Base-by-base conservation (phyloP, 2,888 invertebrate genomes). In the Hedychridium roseum region DNA sequence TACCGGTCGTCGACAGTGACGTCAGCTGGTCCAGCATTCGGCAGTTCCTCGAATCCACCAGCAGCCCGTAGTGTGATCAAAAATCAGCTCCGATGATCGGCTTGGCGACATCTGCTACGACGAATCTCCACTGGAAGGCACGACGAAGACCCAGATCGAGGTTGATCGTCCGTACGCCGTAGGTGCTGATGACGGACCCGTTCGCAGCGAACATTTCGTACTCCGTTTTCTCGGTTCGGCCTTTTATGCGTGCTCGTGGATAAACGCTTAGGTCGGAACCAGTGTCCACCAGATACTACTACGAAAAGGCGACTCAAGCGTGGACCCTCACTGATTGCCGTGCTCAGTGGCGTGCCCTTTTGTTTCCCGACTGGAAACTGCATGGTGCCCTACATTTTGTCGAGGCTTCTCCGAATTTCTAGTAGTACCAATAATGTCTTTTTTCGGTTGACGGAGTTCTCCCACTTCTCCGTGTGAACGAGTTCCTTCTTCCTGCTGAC, bases 71-170 rank as follows among this genome's bases (percentile, higher is more conserved):
- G 38, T 66, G 57, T 1, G 32, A 32, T 9, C 75, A 44, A 43
- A 78, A 73, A 56, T 74, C 74, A 2, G 61, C 73, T 6, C 73
- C 73, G 18, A 76, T 70, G 6, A 76, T 74, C 0, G 76, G 66
- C 14, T 60, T 65, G 0, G 67, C 48, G 1, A 73, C 66, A 31
- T 76, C 70, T 0, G 74, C 73, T 1, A 76, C 54, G 0, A 69
- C 48, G 46, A 75, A 78, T 1, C 57, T 54, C 72, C 72, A 76
- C 0, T 41, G 30, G 17, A 68, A 72, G 2, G 49, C 56, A 2
- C 71, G 57, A 11, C 68, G 62, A 2, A 75, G 43, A 2, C 71
- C 70, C 3, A 76, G 40, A 21, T 71, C 60, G 1, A 74, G 36
- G 2, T 48, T 41, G 1, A 69, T 31, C 1, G 54, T 47, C 2